These are phyloP conservation scores for Callionymus lyra DNA, from an alignment of 2,113 vertebrate species.

Conservation along the genomic window DNA sequence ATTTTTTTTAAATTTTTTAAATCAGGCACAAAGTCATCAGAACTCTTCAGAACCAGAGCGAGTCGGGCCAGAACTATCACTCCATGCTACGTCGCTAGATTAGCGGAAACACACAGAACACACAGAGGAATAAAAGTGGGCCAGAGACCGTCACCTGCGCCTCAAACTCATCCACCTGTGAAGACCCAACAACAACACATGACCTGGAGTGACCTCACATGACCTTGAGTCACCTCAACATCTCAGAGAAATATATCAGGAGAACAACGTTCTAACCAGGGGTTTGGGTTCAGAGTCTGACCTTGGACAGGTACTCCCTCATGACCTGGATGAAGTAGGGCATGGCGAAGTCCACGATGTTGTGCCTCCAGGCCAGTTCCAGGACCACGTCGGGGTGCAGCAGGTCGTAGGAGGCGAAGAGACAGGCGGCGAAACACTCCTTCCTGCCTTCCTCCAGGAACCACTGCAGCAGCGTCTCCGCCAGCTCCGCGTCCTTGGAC, in stretches of 20 bases:
- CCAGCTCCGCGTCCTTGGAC: conserved; percentile 77
- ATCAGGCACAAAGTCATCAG: conserved; percentile 17
- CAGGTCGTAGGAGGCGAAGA: conserved; percentile 82
- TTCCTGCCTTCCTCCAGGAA: conserved; percentile 80
- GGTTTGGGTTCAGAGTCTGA: conserved; percentile 43
- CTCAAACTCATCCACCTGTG: conserved; percentile 81
- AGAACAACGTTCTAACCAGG: too few relatives aligned
- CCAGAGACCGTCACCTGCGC: conserved; percentile 76
- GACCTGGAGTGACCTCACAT: conserved; percentile 47
- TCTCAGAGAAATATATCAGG: neutral
- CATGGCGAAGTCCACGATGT: conserved; percentile 82
- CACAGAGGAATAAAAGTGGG: conserved; percentile 58
- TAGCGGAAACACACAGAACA: conserved; percentile 55
- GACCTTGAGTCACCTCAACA: neutral
- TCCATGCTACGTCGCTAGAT: conserved; percentile 65
- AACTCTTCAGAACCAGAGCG: conserved; percentile 24
- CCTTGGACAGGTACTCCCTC: conserved; percentile 84
- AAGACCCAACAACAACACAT: conserved; percentile 72
- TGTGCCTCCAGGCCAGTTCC: conserved; percentile 83
- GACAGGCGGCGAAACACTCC: conserved; percentile 81
- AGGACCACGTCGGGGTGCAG: conserved; percentile 81
- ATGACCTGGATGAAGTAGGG: conserved; percentile 88
- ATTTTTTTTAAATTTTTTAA: too few relatives aligned
- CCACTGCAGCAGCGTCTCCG: conserved; percentile 81
- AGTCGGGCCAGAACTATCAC: conserved; percentile 46